phyloP scores from a whole-genome alignment of 2,113 vertebrate genomes.

The Orientallactaga bullata region DNA sequence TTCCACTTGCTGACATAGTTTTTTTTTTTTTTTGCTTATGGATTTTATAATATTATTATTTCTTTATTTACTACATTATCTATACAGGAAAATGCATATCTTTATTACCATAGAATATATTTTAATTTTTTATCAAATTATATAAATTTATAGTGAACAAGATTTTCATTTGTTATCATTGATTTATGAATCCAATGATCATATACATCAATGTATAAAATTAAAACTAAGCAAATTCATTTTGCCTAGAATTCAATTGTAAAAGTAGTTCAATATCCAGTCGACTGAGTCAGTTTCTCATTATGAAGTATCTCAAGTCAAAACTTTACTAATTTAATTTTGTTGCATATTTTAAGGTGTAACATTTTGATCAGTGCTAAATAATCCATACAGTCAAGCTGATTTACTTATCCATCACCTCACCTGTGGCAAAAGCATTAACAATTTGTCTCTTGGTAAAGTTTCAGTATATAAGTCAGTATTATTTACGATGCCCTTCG shows the following conservation, averaged over 20 bases:
- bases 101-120: not conserved
- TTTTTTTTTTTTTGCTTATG: conserved; percentile 65
- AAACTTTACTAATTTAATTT: not conserved
- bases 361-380: not conserved
- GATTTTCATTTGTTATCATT: not conserved
- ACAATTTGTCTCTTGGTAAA: not conserved
- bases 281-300: not conserved
- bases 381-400: not conserved
- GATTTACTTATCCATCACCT: not conserved
- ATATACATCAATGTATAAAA: not conserved
- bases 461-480: not conserved
- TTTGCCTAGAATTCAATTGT: not conserved
- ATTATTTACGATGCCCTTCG: not conserved
- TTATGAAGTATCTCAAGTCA: not conserved
- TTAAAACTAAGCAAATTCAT: conserved; percentile 19
- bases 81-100: conserved; percentile 50
- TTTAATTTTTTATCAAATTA: conserved; percentile 1
- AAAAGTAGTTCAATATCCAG: conserved; percentile 5
- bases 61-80: not conserved
- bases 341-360: not conserved
- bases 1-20: conserved; percentile 57
- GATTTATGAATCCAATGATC: not conserved
- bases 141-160: conserved; percentile 47
- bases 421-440: not conserved
- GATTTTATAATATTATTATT: conserved; percentile 27